Evolutionary conservation across 1,140 invertebrate genomes (phyloP).

Genomic region (Lepidurus arcticus): DNA sequence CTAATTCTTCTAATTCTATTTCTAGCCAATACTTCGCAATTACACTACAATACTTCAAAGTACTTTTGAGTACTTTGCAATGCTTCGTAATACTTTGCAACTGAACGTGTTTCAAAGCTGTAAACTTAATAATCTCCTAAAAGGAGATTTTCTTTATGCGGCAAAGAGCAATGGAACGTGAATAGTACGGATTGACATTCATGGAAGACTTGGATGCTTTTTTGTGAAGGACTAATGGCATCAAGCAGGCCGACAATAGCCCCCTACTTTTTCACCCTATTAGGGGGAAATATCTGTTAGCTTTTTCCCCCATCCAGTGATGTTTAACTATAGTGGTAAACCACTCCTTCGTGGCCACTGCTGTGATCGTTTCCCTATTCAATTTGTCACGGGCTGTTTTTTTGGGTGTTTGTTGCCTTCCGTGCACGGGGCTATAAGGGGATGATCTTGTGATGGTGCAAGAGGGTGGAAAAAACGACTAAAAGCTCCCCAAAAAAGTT

Average conservation of each 20-base stretch:
- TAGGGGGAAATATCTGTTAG: conserved; percentile 19
- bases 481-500: background rate
- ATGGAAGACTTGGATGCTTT: conserved; percentile 17
- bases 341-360: conserved; percentile 16
- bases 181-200: background rate
- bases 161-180: background rate
- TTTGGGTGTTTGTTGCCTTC: conserved; percentile 11
- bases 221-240: background rate
- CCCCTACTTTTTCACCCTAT: background rate
- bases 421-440: background rate
- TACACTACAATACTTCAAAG: too few species aligned
- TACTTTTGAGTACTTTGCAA: too few species aligned
- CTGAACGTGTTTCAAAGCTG: too few species aligned
- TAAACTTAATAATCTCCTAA: too few species aligned
- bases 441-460: conserved; percentile 19
- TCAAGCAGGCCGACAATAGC: background rate
- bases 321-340: conserved; percentile 18
- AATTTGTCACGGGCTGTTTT: conserved; percentile 16
- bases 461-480: conserved; percentile 11
- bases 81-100: too few species aligned
- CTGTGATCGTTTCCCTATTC: conserved; percentile 21
- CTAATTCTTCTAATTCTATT: too few species aligned
- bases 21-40: too few species aligned
- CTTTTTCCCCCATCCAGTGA: background rate
- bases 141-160: background rate